Evolutionary conservation across 2,113 vertebrate genomes (phyloP), one percentile per base, ranked within the genome.

Genomic region (Sitta europaea): DNA sequence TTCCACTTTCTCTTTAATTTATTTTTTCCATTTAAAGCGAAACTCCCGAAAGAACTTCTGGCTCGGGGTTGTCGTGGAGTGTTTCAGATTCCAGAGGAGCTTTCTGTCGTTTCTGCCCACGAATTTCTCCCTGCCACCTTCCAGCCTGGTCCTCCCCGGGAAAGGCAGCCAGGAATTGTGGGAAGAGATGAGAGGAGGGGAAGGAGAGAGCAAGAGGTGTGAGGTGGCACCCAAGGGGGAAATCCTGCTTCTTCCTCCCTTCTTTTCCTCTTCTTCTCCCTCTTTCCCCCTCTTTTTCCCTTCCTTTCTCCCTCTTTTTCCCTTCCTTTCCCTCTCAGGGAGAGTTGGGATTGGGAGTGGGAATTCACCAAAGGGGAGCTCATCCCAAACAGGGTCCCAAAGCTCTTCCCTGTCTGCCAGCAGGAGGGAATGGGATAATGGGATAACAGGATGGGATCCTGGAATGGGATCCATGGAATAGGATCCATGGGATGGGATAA

Each of bases 41-140:
- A 81, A 33, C 33, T 95, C 50, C 43, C 25, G 1, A 19, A 74
- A 90, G 76, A 59, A 45, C 59, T 87, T 90, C n/a, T 36, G 45
- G 35, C 57, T 68, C 21, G 59, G 42, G 51, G 36, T 25, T 31
- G 6, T 4, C 33, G 16, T 8, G 4, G 58, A 51, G 47, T 7
- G 4, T 21, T 93, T 89, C 14, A 21, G 47, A 15, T 25, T 42
- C 0, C 24, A 40, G 47, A 58, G 43, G 53, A 65, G 54, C 10
- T 57, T 40, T 73, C 40, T 40, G 51, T 77, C 27, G 5, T 90
- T 82, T 87, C 90, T 74, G 67, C 36, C 93, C 57, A 23, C 86
- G 94, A 89, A 93, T 96, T 96, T 93, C 66, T 87, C 47, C 11
- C 57, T 79, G 81, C 87, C 95, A 62, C 43, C 22, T 53, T 79